Base-by-base conservation (phyloP, 2,113 vertebrate genomes). In the Paedocypris sp. region DNA sequence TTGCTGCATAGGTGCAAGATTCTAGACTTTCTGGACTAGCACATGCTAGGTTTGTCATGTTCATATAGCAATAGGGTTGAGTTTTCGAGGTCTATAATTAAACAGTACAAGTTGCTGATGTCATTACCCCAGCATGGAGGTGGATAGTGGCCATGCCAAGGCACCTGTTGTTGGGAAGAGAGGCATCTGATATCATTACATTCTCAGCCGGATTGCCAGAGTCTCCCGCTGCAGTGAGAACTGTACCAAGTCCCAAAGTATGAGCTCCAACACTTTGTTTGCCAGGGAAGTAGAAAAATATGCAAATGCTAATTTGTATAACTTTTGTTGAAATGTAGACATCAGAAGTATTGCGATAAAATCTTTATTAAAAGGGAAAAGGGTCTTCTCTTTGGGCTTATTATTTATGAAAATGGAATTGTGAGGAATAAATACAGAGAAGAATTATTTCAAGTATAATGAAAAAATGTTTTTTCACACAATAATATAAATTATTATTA, bases 171-270 rank as follows among this genome's bases (percentile, higher is more conserved):
- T 97, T 94, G 90, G 91, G 89, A 88, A 92, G 90, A 75, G 82
- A 89, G 91, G 89, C 94, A 97, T 93, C 92, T 97, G 93, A 98
- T 93, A 90, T 97, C 92, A 98, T 98, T 98, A 97, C 94, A 94
- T 87, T 89, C 93, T 76, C 94, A 96, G 93, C 88, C 91, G 91
- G 94, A 94, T 85, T 87, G 87, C 87, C 88, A 82, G 83, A 78
- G 81, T 89, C 84, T 64, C 92, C 93, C 69, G 93, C 91, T 93
- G 93, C 83, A 90, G 90, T 88, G 88, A 91, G 92, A 91, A 95
- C 92, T 92, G 92, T 92, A 88, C 86, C 85, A 87, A 87, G 85
- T 85, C 39, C 64, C 69, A 66, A 69, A 76, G 76, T 76, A 73
- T 58, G 53, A 54, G 63, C 63, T 69, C 26, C 31, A 43, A 41